Base-by-base conservation (phyloP, 2,797 vertebrate genomes). In the Gadopsis marmoratus region DNA sequence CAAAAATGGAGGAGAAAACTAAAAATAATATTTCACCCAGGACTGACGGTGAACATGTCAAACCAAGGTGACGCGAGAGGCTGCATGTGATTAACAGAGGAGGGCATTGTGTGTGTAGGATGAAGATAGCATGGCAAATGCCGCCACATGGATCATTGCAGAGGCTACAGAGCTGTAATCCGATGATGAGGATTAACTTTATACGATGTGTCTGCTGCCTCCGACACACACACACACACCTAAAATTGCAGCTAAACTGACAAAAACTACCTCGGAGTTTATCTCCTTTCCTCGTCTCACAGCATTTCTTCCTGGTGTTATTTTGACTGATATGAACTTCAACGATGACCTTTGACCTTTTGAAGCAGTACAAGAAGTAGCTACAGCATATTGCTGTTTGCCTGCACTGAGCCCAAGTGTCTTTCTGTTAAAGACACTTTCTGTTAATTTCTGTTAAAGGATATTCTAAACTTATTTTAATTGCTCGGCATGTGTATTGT, bases 91-190 rank as follows among this genome's bases (percentile, higher is more conserved):
- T 37, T 45, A 60, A 54, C 19, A 50, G 3, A 31, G 23, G 10
- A 31, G 3, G n/a, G 35, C 29, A 39, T 26, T 55, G 53, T 54
- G 60, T 35, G 62, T 68, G 11, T 23, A 37, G 50, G 66, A 66
- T 37, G 58, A 58, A 72, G 72, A 54, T 60, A 68, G 67, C 39
- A 51, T 56, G 26, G 17, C 77, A 75, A 86, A 83, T 73, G 31
- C 64, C 11, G 2, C 56, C 82, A 76, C 64, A 71, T 80, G 76
- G 82, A 76, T 74, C 71, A 82, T 56, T 73, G 29, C 71, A 81
- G 72, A 78, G 81, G 80, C 88, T 84, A 71, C 62, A 45, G 61
- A 33, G 17, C 63, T 71, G 61, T 91, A 89, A 90, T 90, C 87
- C 41, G 21, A 76, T 73, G 82, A 86, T 83, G 69, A 59, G 48